Conservation (phyloP, 1,140 invertebrate genomes). For the Schmidtea mediterranea region DNA sequence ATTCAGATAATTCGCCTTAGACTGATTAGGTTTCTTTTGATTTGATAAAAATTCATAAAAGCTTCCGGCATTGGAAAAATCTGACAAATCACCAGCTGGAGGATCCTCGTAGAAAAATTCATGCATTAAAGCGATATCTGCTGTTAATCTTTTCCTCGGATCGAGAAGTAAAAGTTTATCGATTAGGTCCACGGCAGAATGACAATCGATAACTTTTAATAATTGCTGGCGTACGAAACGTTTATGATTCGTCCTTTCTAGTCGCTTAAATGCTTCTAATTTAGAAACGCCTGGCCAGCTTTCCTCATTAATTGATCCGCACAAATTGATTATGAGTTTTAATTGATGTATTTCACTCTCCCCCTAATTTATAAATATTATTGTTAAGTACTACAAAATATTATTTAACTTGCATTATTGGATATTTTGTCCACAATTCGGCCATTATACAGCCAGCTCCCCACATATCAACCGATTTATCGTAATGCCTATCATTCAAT, state of each 20-base stretch:
- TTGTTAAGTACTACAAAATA: conserved; percentile 1
- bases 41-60: not conserved
- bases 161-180: conserved; percentile 71
- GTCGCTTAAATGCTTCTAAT: conserved; percentile 61
- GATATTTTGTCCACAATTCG: conserved; percentile 80
- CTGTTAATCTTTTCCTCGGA: conserved; percentile 60
- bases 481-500: conserved; percentile 61
- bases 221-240: conserved; percentile 55
- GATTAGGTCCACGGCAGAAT: conserved; percentile 63
- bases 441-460: conserved; percentile 96
- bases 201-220: conserved; percentile 12
- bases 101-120: conserved; percentile 95
- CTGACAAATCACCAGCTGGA: conserved; percentile 36
- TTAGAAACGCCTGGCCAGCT: conserved; percentile 74
- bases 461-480: conserved; percentile 86
- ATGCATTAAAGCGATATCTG: conserved; percentile 73
- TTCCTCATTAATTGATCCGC: conserved; percentile 72
- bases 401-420: conserved; percentile 35
- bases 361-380: conserved; percentile 37
- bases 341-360: conserved; percentile 82
- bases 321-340: conserved; percentile 71
- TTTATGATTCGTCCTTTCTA: conserved; percentile 68
- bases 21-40: conserved; percentile 2
- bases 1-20: not conserved
- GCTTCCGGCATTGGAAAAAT: not conserved